Percentiles rank a stretch among this genome's conserved stretches.
Evolutionary conservation across 2,113 vertebrate genomes (phyloP).

Genomic region (Mesitornis unicolor): DNA sequence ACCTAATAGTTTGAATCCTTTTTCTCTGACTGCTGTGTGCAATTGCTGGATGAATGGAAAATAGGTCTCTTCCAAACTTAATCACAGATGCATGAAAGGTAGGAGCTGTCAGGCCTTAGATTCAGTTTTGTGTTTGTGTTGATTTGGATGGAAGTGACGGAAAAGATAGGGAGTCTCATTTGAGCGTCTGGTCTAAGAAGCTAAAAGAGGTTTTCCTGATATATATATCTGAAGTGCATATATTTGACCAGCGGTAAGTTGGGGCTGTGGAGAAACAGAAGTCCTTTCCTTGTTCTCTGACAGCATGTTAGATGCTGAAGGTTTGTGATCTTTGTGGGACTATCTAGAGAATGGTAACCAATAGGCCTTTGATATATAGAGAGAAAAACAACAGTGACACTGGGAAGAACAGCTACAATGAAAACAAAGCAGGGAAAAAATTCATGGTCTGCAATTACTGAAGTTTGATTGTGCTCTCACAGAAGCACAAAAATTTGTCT

Average conservation of each 20-base stretch:
- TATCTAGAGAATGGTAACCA: not conserved
- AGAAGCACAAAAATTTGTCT: not conserved
- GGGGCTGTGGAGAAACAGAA: not conserved
- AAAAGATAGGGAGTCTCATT: not conserved
- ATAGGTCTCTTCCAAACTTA: not conserved
- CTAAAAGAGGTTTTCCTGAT: not conserved
- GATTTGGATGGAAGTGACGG: not conserved
- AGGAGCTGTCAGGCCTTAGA: not conserved
- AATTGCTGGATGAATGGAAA: not conserved
- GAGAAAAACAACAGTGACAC: not conserved
- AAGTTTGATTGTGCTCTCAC: not conserved
- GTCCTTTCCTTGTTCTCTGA: not conserved
- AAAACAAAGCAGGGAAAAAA: not conserved
- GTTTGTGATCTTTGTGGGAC: not conserved
- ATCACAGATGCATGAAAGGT: not conserved
- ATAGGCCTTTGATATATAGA: not conserved
- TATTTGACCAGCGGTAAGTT: not conserved
- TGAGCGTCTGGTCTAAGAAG: not conserved
- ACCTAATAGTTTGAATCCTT: not conserved
- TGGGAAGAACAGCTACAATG: not conserved
- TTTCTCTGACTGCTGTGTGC: not conserved
- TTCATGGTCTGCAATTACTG: not conserved
- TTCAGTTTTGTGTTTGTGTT: not conserved
- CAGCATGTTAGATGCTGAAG: not conserved
- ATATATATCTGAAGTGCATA: not conserved